These are phyloP conservation scores for Actinernus sp. DNA, from an alignment of 92 coral and sea anemone species.

Conservation along the genomic window DNA sequence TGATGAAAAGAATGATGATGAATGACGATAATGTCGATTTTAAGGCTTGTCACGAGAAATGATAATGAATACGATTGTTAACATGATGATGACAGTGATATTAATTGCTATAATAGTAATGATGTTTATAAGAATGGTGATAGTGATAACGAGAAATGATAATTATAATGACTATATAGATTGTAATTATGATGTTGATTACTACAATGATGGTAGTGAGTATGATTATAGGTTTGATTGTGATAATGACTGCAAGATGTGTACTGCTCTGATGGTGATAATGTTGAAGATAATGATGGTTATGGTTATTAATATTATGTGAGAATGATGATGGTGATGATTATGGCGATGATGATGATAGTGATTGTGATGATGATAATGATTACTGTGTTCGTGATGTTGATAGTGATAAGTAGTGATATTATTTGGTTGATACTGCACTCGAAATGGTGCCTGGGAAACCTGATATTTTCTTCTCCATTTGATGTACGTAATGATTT, in stretches of 20 bases:
- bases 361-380: slow-evolving; percentile 2
- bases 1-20: neutral
- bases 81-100: neutral
- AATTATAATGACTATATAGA: too few relatives aligned
- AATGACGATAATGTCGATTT: neutral
- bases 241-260: too few relatives aligned
- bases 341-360: neutral
- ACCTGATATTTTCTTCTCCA: too few relatives aligned
- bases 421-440: slow-evolving; percentile 3
- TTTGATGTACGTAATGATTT: too few relatives aligned
- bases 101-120: neutral
- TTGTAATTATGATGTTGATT: too few relatives aligned
- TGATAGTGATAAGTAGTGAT: neutral
- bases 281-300: neutral
- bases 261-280: too few relatives aligned
- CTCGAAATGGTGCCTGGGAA: too few relatives aligned
- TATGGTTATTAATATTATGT: too few relatives aligned
- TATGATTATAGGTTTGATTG: too few relatives aligned
- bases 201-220: too few relatives aligned
- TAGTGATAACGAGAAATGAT: too few relatives aligned
- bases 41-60: neutral
- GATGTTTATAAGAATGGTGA: neutral
- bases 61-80: neutral
- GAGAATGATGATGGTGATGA: neutral
- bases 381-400: neutral